Base-by-base conservation (phyloP, 2,113 vertebrate species). In the Manacus vitellinus region DNA sequence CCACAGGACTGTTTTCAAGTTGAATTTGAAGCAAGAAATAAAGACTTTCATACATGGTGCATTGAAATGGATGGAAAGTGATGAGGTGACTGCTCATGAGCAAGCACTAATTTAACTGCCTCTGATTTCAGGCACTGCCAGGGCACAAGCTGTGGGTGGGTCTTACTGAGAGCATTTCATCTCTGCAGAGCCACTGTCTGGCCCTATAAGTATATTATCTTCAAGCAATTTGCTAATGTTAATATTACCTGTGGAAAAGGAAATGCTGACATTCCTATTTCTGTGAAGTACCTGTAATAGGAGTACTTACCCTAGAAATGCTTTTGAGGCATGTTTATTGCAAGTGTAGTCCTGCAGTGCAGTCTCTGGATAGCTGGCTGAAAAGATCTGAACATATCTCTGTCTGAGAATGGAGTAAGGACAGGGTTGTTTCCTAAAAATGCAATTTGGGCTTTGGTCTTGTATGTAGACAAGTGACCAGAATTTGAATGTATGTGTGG, bases 381-480 rank as follows among this genome's bases (percentile, higher is more conserved):
- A 52, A 37, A 54, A 28, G n/a, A 16, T 22, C 37, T 37, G 21
- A 74, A 43, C 2, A 0, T 22, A 5, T 30, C 19, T 72, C 1
- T 51, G 39, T 22, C 49, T 73, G 43, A 46, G 39, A 46, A 12
- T 47, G 44, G 66, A 83, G 44, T 74, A 7, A 61, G n/a, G 25
- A 41, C 0, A 1, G 28, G 35, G 8, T 58, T 73, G 10, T 49
- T n/a, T 31, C 21, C 43, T 63, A 3, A 8, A 67, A 59, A 35
- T 11, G 3, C 14, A 18, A 2, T 44, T n/a, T 75, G 47, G 23
- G 35, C 37, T 62, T 20, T 71, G 55, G 17, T 54, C 15, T 78
- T 55, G 8, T 2, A 1, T 41, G 9, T 56, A 31, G 24, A 12
- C 17, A 58, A 55, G 23, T 59, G 13, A 12, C 37, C 52, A 55